These are phyloP conservation scores for Channa argus DNA, from an alignment of 2,113 vertebrate genomes.

Conservation along the genomic window DNA sequence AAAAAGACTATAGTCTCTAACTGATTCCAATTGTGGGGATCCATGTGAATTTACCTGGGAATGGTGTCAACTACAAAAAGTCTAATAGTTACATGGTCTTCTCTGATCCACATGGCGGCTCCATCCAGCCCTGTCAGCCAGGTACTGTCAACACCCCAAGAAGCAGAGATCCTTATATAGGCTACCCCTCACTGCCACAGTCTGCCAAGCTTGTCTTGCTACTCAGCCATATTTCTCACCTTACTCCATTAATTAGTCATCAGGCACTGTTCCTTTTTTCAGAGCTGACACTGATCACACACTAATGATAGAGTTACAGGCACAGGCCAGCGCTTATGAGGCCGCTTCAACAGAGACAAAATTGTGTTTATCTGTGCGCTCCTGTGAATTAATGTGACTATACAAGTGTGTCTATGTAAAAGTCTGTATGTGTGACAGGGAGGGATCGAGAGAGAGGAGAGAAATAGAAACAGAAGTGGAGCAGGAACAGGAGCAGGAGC, in stretches of 20 bases:
- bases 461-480: slow-evolving; percentile 76
- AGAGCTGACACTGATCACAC: slow-evolving; percentile 60
- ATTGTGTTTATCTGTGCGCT: slow-evolving; percentile 4
- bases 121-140: slow-evolving; percentile 22
- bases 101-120: slow-evolving; percentile 11
- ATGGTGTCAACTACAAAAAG: slow-evolving; percentile 23
- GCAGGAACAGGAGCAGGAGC: slow-evolving; percentile 80
- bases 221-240: slow-evolving; percentile 72
- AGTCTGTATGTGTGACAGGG: slow-evolving; percentile 46
- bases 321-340: slow-evolving; percentile 22
- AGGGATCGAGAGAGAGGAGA: slow-evolving; percentile 42
- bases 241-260: slow-evolving; percentile 77
- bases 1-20: not conserved
- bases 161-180: slow-evolving; percentile 47
- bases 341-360: slow-evolving; percentile 25
- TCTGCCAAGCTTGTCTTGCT: slow-evolving; percentile 46
- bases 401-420: slow-evolving; percentile 38
- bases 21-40: slow-evolving; percentile 21
- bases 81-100: not conserved
- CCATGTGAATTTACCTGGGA: slow-evolving; percentile 4
- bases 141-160: slow-evolving; percentile 23
- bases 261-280: slow-evolving; percentile 64
- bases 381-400: slow-evolving; percentile 49
- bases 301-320: slow-evolving; percentile 66
- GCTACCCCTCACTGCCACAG: slow-evolving; percentile 33